Base-by-base conservation (phyloP, 2,113 vertebrate species). In the Lonchura striata region DNA sequence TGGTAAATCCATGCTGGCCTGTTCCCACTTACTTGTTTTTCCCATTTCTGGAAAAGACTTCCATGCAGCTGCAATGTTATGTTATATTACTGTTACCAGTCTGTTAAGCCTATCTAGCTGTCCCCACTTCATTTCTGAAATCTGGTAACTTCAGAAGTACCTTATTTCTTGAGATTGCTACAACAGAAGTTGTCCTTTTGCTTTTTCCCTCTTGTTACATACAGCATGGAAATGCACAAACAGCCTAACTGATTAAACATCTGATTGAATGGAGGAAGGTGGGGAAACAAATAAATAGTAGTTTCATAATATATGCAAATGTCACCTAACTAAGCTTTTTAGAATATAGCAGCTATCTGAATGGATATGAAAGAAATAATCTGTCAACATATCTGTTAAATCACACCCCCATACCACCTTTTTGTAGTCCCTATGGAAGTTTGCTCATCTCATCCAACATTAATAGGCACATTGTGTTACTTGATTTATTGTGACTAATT, bases 391-490 rank as follows among this genome's bases (percentile, higher is more conserved):
- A 57, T 72, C 68, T 92, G 46, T 74, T 75, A 54, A 91, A 92
- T 68, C 39, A 88, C 86, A 74, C 68, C 54, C 37, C 64, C 50
- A 59, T 52, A 66, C 27, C 71, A 63, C 66, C 82, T 96, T 95
- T 93, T 83, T 76, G 88, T 59, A 96, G 63, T 97, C 95, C 88
- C 71, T 27, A 21, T 56, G 89, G 95, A 97, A 83, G 90, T 65
- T 96, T 97, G 93, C 76, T 97, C 96, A 96, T 81, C 81, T 90
- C 86, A 92, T 95, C 89, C 93, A 96, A 71, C 63, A 82, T 96
- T 94, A 97, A 95, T 70, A 97, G 87, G 88, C 90, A 89, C 76
- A 70, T 68, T 86, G 78, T 92, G 56, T 88, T 87, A 92, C 80
- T 86, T 95, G 95, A 96, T 96, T 95, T 96, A 95, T 76, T 93